Percentiles rank a stretch among this genome's conserved stretches.
phyloP scores from a whole-genome alignment of 2,113 vertebrate species.

The Ptilorrhoa leucosticta region DNA sequence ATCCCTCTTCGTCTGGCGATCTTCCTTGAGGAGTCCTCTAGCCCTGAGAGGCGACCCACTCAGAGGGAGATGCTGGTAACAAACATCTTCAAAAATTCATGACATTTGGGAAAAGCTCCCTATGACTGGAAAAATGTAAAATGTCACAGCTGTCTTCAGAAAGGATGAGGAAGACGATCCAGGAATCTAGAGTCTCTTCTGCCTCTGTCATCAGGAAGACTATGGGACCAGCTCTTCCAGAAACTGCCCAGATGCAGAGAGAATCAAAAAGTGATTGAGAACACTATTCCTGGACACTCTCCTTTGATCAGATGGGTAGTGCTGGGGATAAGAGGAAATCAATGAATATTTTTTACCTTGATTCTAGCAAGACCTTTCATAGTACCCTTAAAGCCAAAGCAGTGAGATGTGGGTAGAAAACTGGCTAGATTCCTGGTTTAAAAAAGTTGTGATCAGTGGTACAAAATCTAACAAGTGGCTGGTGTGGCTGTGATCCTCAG shows the following conservation, averaged over 20 bases:
- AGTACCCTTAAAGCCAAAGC: not conserved
- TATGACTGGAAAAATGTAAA: not conserved
- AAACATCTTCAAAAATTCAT: not conserved
- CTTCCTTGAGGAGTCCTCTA: too few relatives aligned
- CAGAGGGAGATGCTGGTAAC: not conserved
- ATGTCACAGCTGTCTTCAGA: not conserved
- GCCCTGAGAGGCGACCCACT: too few relatives aligned
- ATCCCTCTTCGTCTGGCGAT: fast-evolving
- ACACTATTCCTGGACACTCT: not conserved
- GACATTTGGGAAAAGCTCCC: not conserved
- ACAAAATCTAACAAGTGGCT: not conserved
- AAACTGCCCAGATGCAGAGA: not conserved
- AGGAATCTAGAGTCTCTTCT: not conserved
- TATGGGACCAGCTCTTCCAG: not conserved
- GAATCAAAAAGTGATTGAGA: not conserved
- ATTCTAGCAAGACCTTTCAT: not conserved
- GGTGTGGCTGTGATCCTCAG: not conserved
- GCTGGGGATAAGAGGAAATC: not conserved
- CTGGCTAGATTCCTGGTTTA: not conserved
- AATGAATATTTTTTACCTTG: not conserved
- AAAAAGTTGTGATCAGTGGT: not conserved
- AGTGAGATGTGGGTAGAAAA: not conserved
- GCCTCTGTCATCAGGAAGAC: not conserved
- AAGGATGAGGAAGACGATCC: not conserved
- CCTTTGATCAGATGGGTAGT: not conserved